Base-by-base conservation (phyloP, 1,140 invertebrate genomes). In the Drosophila ambigua region DNA sequence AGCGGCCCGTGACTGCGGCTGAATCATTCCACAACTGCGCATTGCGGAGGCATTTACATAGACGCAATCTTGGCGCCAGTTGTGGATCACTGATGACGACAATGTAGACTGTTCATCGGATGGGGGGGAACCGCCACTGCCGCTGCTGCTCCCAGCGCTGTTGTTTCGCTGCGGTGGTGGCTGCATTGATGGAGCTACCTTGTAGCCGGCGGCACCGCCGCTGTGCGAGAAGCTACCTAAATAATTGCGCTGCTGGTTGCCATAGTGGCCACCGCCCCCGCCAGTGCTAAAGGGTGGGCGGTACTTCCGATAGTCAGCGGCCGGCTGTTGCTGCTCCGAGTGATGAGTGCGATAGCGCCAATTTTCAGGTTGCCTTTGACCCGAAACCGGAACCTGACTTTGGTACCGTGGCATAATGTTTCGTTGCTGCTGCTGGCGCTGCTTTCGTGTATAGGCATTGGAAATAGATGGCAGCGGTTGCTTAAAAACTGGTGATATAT, bases 1-100 rank as follows among this genome's bases (percentile, higher is more conserved):
- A 39, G 35, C 35, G 35, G 11, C 4, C 11, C 35, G 35, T 11
- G 35, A 39, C 35, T 39, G 20, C 31, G 24, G 50, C 11, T 73
- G 77, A 49, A 77, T 74, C 72, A 88, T 64, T 48, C 89, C 85
- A 48, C 71, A 89, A 51, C 57, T 61, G 15, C 83, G 82, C 49
- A 75, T 72, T 4, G 74, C 64, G 11, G 35, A 4, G 4, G 11
- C 11, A 13, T 13, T 39, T 8, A 78, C 71, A 49, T 85, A 85
- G 26, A 92, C 72, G 39, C 87, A 84, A 60, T 92, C 91, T 53
- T 92, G 87, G 1, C 90, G 90, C 90, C 90, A 91, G 41, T 91
- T 91, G 6, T 77, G 80, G 51, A 91, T 85, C 43, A 59, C 11
- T 4, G 35, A 39, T 39, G 35, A 39, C 11, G 35, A 11, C 35